phyloP scores from a whole-genome alignment of 2,113 vertebrate genomes.

The Xiphorhynchus elegans region DNA sequence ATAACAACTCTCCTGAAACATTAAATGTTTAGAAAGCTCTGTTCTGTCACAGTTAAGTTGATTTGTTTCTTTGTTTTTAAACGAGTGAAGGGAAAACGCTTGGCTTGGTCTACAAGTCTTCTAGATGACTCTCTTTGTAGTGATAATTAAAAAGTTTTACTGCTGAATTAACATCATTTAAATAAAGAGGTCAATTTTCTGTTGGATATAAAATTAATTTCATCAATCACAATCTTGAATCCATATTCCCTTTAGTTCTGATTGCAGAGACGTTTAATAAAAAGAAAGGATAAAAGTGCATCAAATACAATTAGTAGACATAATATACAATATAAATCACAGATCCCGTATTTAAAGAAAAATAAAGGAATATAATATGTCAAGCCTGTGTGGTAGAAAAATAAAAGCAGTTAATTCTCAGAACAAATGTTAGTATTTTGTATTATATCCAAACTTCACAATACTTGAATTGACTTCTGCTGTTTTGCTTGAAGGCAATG shows the following conservation, averaged over 20 bases:
- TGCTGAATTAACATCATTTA: not conserved
- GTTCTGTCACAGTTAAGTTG: not conserved
- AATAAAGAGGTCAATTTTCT: not conserved
- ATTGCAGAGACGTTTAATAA: not conserved
- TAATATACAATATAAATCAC: not conserved
- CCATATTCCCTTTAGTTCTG: not conserved
- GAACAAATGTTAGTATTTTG: slow-evolving; percentile 35
- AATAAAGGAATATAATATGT: not conserved
- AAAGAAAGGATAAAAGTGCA: not conserved
- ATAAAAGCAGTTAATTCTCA: slow-evolving; percentile 24
- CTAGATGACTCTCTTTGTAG: not conserved
- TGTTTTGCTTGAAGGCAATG: slow-evolving; percentile 22
- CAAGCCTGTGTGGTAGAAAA: not conserved
- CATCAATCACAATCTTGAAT: not conserved
- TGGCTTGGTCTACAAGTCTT: not conserved
- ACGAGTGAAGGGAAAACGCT: not conserved
- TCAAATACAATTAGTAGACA: not conserved
- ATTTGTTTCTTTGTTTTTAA: not conserved
- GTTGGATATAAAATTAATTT: not conserved
- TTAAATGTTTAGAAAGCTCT: not conserved
- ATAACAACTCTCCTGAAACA: not conserved
- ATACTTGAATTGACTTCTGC: slow-evolving; percentile 2
- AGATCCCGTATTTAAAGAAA: not conserved
- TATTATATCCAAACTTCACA: slow-evolving; percentile 23
- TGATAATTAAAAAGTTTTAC: not conserved